Evolutionary conservation across 2,888 invertebrate species (phyloP).

Genomic region (Dicranocentrus wangi): DNA sequence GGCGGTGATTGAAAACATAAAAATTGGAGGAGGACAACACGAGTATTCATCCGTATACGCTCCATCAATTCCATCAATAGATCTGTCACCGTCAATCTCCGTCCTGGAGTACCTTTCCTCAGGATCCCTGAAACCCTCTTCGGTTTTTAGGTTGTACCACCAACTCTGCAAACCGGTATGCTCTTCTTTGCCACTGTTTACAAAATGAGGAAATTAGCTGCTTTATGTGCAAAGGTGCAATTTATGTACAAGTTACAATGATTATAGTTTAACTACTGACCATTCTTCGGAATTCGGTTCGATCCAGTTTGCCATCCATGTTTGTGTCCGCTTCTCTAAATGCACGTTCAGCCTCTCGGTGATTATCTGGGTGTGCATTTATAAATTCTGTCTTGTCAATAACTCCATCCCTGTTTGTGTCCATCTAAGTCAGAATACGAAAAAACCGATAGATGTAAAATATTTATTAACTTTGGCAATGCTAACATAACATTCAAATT

Average conservation of each 20-base stretch:
- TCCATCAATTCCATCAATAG: too few relatives aligned
- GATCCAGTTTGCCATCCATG: slow-evolving; percentile 87
- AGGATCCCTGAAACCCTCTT: too few relatives aligned
- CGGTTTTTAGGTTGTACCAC: slow-evolving; percentile 72
- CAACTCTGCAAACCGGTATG: slow-evolving; percentile 59
- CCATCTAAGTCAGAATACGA: too few relatives aligned
- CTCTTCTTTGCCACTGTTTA: slow-evolving; percentile 51
- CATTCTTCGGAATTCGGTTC: slow-evolving; percentile 84
- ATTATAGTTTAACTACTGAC: background rate
- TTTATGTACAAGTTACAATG: background rate
- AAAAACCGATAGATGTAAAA: too few relatives aligned
- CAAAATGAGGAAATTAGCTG: background rate
- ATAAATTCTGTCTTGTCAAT: slow-evolving; percentile 58
- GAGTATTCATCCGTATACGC: slow-evolving; percentile 93
- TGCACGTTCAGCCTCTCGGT: slow-evolving; percentile 73
- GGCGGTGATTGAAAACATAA: slow-evolving; percentile 91
- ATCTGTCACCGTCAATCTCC: too few relatives aligned
- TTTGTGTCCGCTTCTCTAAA: slow-evolving; percentile 74
- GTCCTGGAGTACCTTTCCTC: too few relatives aligned
- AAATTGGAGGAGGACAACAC: slow-evolving; percentile 89
- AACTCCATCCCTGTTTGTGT: slow-evolving; percentile 50
- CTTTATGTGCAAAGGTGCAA: background rate
- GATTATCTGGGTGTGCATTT: slow-evolving; percentile 71
- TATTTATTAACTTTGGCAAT: too few relatives aligned
- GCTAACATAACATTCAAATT: too few relatives aligned